These are phyloP conservation scores for Syndactyla subalaris DNA, from an alignment of 2,797 vertebrate genomes.

Conservation along the genomic window DNA sequence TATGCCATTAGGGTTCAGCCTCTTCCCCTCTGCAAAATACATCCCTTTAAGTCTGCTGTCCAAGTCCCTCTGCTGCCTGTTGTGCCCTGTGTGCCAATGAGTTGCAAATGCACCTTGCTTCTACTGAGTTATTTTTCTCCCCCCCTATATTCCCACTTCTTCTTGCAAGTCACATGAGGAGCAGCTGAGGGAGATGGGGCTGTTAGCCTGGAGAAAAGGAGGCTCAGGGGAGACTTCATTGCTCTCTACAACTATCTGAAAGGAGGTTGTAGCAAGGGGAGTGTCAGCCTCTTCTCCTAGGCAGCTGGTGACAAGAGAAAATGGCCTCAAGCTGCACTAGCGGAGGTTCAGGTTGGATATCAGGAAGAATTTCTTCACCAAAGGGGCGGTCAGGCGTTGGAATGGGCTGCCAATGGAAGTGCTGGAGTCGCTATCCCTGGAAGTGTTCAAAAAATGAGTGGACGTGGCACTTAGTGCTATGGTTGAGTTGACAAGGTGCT, in stretches of 20 bases:
- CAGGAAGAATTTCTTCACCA: background rate
- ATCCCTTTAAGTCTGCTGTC: background rate
- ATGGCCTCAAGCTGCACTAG: background rate
- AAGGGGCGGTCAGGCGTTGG: background rate
- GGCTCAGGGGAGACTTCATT: background rate
- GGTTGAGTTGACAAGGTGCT: background rate
- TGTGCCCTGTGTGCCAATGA: background rate
- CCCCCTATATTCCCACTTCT: background rate
- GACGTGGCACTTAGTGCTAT: background rate
- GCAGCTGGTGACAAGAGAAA: background rate
- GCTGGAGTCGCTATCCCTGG: background rate
- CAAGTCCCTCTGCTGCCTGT: background rate
- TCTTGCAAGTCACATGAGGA: background rate
- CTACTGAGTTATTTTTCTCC: background rate
- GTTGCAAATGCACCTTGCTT: background rate
- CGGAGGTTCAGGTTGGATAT: background rate
- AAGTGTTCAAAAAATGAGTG: background rate
- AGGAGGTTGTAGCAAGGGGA: background rate
- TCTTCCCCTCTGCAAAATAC: background rate
- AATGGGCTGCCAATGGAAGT: background rate
- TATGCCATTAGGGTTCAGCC: background rate
- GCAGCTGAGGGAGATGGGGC: background rate
- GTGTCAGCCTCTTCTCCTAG: background rate
- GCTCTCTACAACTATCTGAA: background rate
- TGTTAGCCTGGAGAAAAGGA: background rate